Percentiles rank a stretch among this genome's conserved stretches.
Conservation (phyloP, 1,140 invertebrate species). For the Eumeta japonica region DNA sequence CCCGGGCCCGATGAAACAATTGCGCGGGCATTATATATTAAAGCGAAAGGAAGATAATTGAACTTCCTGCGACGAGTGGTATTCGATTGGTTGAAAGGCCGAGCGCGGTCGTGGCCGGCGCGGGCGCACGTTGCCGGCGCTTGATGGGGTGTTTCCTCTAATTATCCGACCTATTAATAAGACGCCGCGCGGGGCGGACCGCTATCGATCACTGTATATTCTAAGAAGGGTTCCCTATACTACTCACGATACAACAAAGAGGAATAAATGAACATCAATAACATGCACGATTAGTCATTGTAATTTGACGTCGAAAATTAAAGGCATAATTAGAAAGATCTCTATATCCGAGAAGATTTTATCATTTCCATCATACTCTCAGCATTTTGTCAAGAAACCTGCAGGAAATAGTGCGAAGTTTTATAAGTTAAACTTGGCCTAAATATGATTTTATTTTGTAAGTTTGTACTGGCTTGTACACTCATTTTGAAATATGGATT, state of each 20-base stretch:
- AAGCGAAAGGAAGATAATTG: slow-evolving; percentile 53
- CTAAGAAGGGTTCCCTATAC: no score
- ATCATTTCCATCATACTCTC: no score
- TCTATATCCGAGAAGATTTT: no score
- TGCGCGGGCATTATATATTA: slow-evolving; percentile 49
- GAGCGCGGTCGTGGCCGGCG: slow-evolving; percentile 18
- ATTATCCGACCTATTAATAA: slow-evolving; percentile 54
- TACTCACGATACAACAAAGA: no score
- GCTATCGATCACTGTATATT: slow-evolving; percentile 37
- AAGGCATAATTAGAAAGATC: slow-evolving; percentile 7
- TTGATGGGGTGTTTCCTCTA: slow-evolving; percentile 52
- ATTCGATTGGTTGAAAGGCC: slow-evolving; percentile 34
- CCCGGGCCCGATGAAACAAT: slow-evolving; percentile 51
- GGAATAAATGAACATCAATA: no score
- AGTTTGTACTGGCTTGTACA: no score
- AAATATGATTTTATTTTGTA: no score
- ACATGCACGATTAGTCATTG: slow-evolving; percentile 17
- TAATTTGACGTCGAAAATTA: slow-evolving; percentile 11
- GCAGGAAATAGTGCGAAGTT: no score
- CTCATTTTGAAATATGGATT: no score
- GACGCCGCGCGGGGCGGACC: slow-evolving; percentile 22
- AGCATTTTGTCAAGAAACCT: no score
- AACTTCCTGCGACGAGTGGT: slow-evolving; percentile 45
- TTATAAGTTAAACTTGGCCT: no score
- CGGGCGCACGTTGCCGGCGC: slow-evolving; percentile 25